phyloP scores from a whole-genome alignment of 2,797 vertebrate species.

The Ambastaia sidthimunki region DNA sequence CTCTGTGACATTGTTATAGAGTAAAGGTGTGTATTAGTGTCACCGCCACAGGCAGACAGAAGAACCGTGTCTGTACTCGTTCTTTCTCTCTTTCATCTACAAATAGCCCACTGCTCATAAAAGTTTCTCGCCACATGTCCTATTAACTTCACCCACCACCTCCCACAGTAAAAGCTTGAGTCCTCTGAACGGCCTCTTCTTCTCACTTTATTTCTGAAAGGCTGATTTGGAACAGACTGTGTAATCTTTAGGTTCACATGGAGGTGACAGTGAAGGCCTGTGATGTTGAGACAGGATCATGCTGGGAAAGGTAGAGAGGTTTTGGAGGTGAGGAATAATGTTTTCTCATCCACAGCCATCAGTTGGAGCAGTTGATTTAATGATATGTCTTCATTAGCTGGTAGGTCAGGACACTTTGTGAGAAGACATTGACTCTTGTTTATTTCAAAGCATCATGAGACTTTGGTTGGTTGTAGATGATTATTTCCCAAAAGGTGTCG shows the following conservation, averaged over 20 bases:
- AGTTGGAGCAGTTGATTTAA: too few species aligned
- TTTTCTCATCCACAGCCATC: too few species aligned
- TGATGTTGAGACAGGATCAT: slow-evolving; percentile 2
- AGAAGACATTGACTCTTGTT: not conserved
- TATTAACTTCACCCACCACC: not conserved
- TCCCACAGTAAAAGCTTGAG: slow-evolving; percentile 6
- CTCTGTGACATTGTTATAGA: slow-evolving; percentile 35
- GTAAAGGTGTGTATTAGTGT: slow-evolving; percentile 43
- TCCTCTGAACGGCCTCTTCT: not conserved
- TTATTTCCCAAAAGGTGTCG: not conserved
- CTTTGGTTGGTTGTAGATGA: not conserved
- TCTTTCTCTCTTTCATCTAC: slow-evolving; percentile 28
- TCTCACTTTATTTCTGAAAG: not conserved
- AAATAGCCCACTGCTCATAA: slow-evolving; percentile 14
- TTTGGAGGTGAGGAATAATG: not conserved
- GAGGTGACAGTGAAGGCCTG: slow-evolving; percentile 21
- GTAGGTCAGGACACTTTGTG: not conserved
- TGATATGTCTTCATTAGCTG: slow-evolving; percentile 1
- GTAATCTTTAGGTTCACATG: not conserved
- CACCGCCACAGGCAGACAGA: slow-evolving; percentile 25
- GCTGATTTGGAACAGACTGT: slow-evolving; percentile 16
- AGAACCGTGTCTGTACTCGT: slow-evolving; percentile 22
- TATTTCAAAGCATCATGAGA: not conserved
- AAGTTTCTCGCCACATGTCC: slow-evolving; percentile 2
- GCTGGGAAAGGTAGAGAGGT: not conserved